phyloP scores from a whole-genome alignment of 2,113 vertebrate species.

The Odontophorus gujanensis region DNA sequence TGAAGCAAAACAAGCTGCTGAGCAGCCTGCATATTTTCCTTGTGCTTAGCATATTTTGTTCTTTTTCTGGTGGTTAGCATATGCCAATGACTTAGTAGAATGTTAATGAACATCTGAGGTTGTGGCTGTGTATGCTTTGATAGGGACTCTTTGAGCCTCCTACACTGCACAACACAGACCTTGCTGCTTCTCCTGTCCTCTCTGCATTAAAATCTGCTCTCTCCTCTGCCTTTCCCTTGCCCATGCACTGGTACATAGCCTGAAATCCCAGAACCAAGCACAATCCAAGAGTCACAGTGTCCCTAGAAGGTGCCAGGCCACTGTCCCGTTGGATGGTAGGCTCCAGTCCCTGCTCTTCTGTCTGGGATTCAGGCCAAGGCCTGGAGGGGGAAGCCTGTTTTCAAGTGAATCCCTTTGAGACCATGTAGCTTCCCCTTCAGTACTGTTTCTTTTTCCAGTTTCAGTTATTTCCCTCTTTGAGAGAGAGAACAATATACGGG shows the following conservation, averaged over 20 bases:
- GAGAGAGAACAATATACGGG: not conserved
- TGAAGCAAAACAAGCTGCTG: not conserved
- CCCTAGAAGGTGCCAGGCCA: not conserved
- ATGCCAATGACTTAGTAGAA: not conserved
- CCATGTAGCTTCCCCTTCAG: not conserved
- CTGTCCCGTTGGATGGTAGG: not conserved
- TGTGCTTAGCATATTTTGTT: no score
- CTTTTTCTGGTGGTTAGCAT: not conserved
- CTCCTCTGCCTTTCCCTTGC: not conserved
- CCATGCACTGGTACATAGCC: rapidly evolving
- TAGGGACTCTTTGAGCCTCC: not conserved
- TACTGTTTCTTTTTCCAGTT: not conserved
- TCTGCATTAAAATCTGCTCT: no score
- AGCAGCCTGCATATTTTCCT: not conserved
- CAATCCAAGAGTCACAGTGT: not conserved
- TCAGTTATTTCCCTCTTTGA: conserved; percentile 12
- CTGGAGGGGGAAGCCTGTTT: not conserved
- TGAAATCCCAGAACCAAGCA: not conserved
- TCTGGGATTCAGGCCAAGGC: not conserved
- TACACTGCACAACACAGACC: not conserved
- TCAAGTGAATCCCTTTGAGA: not conserved
- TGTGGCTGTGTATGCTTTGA: not conserved
- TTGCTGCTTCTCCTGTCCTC: not conserved
- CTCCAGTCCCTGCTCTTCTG: not conserved
- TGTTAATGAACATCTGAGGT: not conserved